A percentile compares a stretch with the other conserved stretches of the same genome.
Conservation (phyloP, 2,113 vertebrate species). For the Muntiacus reevesi region DNA sequence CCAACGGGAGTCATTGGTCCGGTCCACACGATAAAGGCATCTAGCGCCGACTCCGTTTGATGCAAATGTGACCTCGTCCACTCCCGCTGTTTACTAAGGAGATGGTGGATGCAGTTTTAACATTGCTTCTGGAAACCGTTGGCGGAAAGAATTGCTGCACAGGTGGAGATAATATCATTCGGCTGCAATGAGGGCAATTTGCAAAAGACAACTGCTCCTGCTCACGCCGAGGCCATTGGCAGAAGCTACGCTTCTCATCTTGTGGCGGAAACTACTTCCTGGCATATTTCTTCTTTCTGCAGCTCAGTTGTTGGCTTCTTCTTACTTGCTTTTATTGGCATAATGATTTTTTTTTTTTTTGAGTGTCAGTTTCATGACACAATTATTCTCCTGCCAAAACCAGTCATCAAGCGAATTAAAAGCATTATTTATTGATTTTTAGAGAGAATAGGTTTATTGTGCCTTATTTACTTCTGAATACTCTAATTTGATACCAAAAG, state of each 20-base stretch:
- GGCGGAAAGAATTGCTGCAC: neutral
- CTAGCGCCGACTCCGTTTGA: neutral
- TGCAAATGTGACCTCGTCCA: neutral
- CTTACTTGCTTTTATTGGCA: slow-evolving; percentile 15
- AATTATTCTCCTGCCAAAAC: slow-evolving; percentile 49
- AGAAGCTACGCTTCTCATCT: neutral
- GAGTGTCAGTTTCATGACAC: slow-evolving; percentile 12
- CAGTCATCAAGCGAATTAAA: slow-evolving; percentile 33
- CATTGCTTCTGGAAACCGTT: neutral
- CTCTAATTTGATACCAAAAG: slow-evolving; percentile 1
- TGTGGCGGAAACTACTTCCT: neutral
- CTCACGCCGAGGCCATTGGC: neutral
- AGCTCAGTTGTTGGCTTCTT: slow-evolving; percentile 6
- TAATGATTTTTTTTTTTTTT: slow-evolving; percentile 9
- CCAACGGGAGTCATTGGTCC: neutral
- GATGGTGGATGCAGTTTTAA: neutral
- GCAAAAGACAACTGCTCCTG: neutral
- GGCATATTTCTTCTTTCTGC: neutral
- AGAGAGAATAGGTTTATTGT: slow-evolving; percentile 30
- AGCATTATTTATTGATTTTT: slow-evolving; percentile 47
- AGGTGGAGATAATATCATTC: slow-evolving; percentile 17
- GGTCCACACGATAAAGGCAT: neutral
- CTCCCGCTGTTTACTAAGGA: neutral
- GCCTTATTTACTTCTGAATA: slow-evolving; percentile 11
- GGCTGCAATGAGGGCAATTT: neutral